Evolutionary conservation across 2,797 vertebrate species (phyloP).

Genomic region (Cuculus canorus): DNA sequence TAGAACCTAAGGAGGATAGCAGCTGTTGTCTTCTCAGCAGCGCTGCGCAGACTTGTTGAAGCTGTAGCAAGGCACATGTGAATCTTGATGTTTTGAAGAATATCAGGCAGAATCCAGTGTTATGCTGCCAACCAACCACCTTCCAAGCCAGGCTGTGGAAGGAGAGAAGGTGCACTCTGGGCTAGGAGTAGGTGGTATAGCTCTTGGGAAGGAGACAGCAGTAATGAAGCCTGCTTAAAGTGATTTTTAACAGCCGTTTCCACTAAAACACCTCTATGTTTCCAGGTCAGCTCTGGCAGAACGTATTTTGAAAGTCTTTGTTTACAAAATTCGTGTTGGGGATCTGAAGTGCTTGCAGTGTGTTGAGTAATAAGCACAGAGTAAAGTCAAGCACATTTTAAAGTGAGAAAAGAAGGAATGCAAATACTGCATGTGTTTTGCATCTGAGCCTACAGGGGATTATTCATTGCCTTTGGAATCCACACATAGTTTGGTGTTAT

Average conservation of each 20-base stretch:
- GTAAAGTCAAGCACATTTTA: background rate
- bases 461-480: conserved; percentile 5
- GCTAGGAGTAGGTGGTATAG: background rate
- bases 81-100: background rate
- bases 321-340: background rate
- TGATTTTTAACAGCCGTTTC: background rate
- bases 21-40: background rate
- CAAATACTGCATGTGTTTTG: background rate
- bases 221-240: background rate
- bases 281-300: background rate
- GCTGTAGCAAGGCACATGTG: rapidly evolving
- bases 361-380: background rate
- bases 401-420: background rate
- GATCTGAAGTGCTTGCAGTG: background rate
- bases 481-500: background rate
- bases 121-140: background rate
- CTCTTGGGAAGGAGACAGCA: background rate
- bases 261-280: background rate
- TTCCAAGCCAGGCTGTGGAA: background rate
- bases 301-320: background rate
- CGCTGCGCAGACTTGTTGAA: background rate
- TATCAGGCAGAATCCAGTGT: background rate
- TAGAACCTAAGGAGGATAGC: background rate
- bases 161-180: background rate
- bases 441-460: background rate